phyloP scores from a whole-genome alignment of 2,888 invertebrate genomes.

The Nymphalis polychloros region DNA sequence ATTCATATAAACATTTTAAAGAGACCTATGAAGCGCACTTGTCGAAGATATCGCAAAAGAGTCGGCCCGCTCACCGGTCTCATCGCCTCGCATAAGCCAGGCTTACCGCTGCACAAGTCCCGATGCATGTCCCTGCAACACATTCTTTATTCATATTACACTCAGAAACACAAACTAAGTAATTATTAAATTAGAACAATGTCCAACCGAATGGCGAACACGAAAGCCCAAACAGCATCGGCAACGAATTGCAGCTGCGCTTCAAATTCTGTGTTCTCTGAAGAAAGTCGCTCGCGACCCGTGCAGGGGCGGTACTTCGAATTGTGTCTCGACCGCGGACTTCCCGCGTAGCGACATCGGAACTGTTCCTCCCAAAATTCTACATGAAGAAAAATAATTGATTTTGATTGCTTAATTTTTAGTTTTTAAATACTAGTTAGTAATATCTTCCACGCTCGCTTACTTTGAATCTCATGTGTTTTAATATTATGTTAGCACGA shows the following conservation, averaged over 20 bases:
- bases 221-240: slow-evolving; percentile 97
- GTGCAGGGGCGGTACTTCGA: slow-evolving; percentile 87
- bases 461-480: no score
- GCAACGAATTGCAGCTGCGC: slow-evolving; percentile 97
- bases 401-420: not conserved
- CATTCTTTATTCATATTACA: not conserved
- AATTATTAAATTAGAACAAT: not conserved
- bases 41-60: slow-evolving; percentile 90
- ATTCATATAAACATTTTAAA: slow-evolving; percentile 1
- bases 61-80: slow-evolving; percentile 93
- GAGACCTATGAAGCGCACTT: slow-evolving; percentile 87
- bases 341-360: slow-evolving; percentile 91
- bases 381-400: slow-evolving; percentile 55
- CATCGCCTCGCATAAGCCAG: slow-evolving; percentile 93
- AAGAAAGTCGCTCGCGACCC: slow-evolving; percentile 88
- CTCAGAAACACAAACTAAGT: no score
- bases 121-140: slow-evolving; percentile 89
- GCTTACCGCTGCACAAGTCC: slow-evolving; percentile 87
- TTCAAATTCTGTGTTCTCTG: slow-evolving; percentile 91
- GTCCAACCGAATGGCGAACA: slow-evolving; percentile 88
- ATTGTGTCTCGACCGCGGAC: slow-evolving; percentile 91
- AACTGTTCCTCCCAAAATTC: slow-evolving; percentile 98
- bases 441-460: no score
- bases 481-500: no score
- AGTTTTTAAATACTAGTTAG: not conserved